Evolutionary conservation across 2,888 invertebrate species (phyloP), one percentile per base, ranked within the genome.

Genomic region (Synanthedon vespiformis): DNA sequence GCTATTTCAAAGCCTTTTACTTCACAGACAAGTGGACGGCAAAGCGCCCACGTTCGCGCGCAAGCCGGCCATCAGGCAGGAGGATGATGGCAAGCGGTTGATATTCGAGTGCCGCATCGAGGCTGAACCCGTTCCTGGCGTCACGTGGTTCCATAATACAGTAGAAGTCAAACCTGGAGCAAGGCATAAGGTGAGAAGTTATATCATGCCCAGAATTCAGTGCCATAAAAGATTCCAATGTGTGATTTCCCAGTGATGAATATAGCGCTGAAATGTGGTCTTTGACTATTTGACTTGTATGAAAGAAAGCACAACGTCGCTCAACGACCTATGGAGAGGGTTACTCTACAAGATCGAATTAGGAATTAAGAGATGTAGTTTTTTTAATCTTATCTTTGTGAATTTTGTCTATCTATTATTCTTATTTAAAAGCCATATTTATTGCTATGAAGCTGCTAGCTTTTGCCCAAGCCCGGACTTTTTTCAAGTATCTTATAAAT

Each of bases 1-100:
- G 16, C n/a, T n/a, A n/a, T n/a, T n/a, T n/a, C n/a, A 22, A 13
- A 44, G 5, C 18, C 5, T 5, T 47, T 14, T 11, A 10, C 22
- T 70, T 72, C 83, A 11, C 88, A 97, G 97, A 91, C 96, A 97
- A 96, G 95, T 96, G 89, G 97, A 97, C 90, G 97, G 97, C 77
- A 93, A 95, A 85, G 97, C 98, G 86, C 98, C 98, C 74, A 97
- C 97, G 76, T 98, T 98, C 89, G 94, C 96, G 86, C 96, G 97
- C 89, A 98, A 98, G 88, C 98, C 98, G 59, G 93, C 96, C 68
- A 98, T 98, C 85, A 92, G 97, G 78, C 98, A 98, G 87, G 97
- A 97, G 85, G 97, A 97, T 83, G 96, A 97, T 84, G 97, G 97
- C 68, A 96, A 96, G 88, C 91, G 95, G 78, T 89, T 97, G 66